These are phyloP conservation scores for Lynx canadensis DNA, from an alignment of 2,113 vertebrate species.

Conservation along the genomic window DNA sequence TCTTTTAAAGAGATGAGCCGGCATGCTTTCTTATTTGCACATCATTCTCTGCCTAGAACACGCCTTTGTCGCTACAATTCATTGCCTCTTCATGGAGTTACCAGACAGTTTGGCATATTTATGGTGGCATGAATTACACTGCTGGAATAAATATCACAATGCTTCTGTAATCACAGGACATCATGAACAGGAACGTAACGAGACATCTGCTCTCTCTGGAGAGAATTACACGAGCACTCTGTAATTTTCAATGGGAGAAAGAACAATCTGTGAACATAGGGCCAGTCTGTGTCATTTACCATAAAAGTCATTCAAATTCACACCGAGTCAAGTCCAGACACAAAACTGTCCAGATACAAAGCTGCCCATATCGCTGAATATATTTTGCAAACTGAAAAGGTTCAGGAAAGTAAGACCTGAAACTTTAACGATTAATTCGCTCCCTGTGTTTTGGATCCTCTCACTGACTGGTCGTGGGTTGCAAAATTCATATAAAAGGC, in stretches of 20 bases:
- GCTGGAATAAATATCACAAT: conserved; percentile 47
- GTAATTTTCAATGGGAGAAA: conserved; percentile 50
- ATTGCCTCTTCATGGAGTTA: background rate
- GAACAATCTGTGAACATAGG: background rate
- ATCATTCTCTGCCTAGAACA: conserved; percentile 26
- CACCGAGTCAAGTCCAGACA: background rate
- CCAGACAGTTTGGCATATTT: background rate
- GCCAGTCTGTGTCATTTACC: background rate
- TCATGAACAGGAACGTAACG: conserved; percentile 33
- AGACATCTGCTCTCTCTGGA: conserved; percentile 42
- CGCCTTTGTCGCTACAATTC: background rate
- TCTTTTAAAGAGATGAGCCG: conserved; percentile 15
- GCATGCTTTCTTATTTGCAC: background rate
- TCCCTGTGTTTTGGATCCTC: background rate
- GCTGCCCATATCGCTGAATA: background rate
- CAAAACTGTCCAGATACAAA: background rate
- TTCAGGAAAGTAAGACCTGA: conserved; percentile 8
- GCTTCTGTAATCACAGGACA: background rate
- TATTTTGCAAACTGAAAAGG: background rate
- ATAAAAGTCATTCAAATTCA: conserved; percentile 37
- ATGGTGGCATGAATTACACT: background rate
- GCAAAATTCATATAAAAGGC: background rate
- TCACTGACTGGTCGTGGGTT: background rate
- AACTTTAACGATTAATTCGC: conserved; percentile 46
- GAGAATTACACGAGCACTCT: conserved; percentile 52